Conservation (phyloP, 30 jellyfish, hydroid and myxozoan species). For the Hydractinia echinata region DNA sequence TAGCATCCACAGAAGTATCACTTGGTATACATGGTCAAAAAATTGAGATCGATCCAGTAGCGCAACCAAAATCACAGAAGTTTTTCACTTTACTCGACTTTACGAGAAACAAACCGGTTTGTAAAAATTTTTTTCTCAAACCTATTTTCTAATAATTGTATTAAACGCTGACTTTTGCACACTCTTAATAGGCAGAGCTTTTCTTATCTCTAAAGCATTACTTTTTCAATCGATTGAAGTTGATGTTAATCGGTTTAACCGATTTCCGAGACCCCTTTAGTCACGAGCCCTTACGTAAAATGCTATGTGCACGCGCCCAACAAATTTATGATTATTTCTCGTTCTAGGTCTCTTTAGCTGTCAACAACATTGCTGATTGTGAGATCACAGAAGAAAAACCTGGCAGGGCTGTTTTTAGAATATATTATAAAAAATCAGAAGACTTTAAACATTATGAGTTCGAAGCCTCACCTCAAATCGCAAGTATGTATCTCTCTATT, state of each 20-base stretch:
- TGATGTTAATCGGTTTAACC: no score
- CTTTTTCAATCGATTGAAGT: no score
- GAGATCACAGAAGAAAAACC: conserved; percentile 72
- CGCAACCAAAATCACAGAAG: conserved; percentile 78
- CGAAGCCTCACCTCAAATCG: conserved; percentile 75
- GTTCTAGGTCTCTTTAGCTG: conserved; percentile 69
- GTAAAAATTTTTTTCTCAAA: no score
- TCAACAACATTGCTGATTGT: conserved; percentile 79
- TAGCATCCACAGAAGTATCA: conserved; percentile 77
- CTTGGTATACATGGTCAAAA: conserved; percentile 83
- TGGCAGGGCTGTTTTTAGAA: conserved; percentile 72
- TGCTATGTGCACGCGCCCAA: no score
- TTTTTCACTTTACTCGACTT: conserved; percentile 41
- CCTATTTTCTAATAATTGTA: no score
- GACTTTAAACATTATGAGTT: conserved; percentile 80
- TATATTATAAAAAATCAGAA: conserved; percentile 70
- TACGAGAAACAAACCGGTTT: conserved; percentile 72
- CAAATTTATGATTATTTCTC: neutral
- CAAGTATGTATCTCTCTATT: conserved; percentile 45
- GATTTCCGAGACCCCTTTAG: no score
- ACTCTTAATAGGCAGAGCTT: no score
- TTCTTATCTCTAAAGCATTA: no score
- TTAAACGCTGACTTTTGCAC: no score
- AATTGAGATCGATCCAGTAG: conserved; percentile 85
- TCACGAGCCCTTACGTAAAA: no score